Evolutionary conservation across 2,113 vertebrate genomes (phyloP).

Genomic region (Montifringilla adamsi): DNA sequence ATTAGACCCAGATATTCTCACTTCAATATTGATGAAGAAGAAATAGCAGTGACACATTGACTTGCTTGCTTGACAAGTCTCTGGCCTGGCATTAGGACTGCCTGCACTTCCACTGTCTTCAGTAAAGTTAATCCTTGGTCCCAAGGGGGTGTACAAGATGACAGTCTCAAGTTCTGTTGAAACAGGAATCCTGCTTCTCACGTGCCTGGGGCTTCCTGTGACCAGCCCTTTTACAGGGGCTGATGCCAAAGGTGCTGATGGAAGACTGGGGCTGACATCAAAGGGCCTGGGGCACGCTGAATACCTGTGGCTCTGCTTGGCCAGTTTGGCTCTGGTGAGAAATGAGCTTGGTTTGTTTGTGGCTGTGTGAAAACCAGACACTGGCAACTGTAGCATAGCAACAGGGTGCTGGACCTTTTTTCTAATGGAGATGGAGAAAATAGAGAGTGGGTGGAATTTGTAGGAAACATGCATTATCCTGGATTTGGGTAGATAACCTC

Average conservation of each 20-base stretch:
- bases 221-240: not conserved
- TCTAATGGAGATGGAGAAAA: not conserved
- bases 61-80: not conserved
- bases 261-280: accelerated
- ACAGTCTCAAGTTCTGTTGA: not conserved
- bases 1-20: not conserved
- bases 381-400: constrained; percentile 62
- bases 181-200: not conserved
- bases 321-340: not conserved
- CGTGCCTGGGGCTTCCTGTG: accelerated
- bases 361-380: not conserved
- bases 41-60: not conserved
- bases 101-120: not conserved
- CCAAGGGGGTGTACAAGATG: accelerated
- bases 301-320: not conserved
- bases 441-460: constrained; percentile 11
- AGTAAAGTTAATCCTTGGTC: not conserved
- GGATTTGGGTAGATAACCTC: not conserved
- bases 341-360: not conserved
- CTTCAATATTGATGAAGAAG: not conserved
- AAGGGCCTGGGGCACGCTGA: accelerated
- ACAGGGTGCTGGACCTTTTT: constrained; percentile 42
- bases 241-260: not conserved
- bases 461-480: not conserved
- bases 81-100: not conserved